phyloP scores from a whole-genome alignment of 1,140 invertebrate species.

The Magallana angulata region DNA sequence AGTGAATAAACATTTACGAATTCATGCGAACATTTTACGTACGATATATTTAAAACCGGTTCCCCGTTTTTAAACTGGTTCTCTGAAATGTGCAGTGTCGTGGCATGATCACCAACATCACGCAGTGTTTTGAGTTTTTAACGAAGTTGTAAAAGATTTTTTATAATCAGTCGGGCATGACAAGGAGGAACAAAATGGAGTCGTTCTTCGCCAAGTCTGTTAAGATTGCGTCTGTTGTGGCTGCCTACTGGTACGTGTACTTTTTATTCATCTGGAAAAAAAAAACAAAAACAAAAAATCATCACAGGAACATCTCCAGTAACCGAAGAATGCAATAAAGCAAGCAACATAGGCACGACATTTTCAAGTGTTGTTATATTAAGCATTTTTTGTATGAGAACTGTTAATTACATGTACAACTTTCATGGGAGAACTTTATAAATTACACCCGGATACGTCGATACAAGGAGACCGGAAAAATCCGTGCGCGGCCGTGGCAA shows the following conservation, averaged over 20 bases:
- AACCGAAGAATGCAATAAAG: too few relatives aligned
- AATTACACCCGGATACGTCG: too few relatives aligned
- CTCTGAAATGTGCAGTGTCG: not conserved
- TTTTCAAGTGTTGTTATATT: too few relatives aligned
- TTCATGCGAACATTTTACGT: not conserved
- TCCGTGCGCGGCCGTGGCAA: too few relatives aligned
- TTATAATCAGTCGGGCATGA: not conserved
- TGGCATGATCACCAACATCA: not conserved
- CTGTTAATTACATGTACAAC: too few relatives aligned
- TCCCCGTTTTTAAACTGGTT: not conserved
- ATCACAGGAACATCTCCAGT: too few relatives aligned
- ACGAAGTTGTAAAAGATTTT: not conserved
- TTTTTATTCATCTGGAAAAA: not conserved
- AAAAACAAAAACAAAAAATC: too few relatives aligned
- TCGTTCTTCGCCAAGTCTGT: constrained; percentile 83
- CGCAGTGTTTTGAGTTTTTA: too few relatives aligned
- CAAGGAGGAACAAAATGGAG: constrained; percentile 63
- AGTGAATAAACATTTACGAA: not conserved
- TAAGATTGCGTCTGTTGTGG: constrained; percentile 86
- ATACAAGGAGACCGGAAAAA: too few relatives aligned
- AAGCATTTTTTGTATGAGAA: too few relatives aligned
- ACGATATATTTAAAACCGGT: not conserved
- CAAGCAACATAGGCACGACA: too few relatives aligned
- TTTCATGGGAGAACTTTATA: too few relatives aligned
- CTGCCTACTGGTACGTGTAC: constrained; percentile 86